Evolutionary conservation across 2,113 vertebrate species (phyloP).

Genomic region (Odocoileus hemionus): DNA sequence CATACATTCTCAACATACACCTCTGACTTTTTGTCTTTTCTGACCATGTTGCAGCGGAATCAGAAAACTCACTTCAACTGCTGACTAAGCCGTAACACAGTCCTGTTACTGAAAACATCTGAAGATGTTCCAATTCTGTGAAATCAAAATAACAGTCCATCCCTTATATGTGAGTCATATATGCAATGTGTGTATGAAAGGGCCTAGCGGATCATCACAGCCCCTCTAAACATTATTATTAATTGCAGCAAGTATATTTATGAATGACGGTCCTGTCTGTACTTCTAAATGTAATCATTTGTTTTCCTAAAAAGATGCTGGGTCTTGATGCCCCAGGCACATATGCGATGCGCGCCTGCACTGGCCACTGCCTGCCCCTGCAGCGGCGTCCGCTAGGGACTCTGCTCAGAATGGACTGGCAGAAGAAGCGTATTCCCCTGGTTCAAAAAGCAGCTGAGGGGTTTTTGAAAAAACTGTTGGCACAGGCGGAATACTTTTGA

Average conservation of each 20-base stretch:
- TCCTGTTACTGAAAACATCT: neutral
- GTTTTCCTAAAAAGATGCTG: too few species aligned
- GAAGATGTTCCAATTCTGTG: neutral
- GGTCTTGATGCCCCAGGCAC: rapidly evolving
- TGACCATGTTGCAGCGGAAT: too few species aligned
- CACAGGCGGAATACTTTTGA: neutral
- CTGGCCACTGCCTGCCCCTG: rapidly evolving
- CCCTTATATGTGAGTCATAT: too few species aligned
- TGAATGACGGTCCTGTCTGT: rapidly evolving
- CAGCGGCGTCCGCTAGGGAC: rapidly evolving
- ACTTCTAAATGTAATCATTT: neutral
- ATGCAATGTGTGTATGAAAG: rapidly evolving
- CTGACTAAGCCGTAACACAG: neutral
- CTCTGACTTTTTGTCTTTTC: neutral
- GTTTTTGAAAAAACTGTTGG: neutral
- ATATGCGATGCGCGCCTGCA: rapidly evolving
- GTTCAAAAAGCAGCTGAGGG: neutral
- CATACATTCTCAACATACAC: rapidly evolving
- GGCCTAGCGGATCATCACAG: neutral
- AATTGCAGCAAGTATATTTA: too few species aligned
- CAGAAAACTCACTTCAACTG: neutral
- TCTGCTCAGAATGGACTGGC: neutral
- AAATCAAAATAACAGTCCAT: neutral
- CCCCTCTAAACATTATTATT: neutral
- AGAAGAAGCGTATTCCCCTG: neutral